Evolutionary conservation across 1,140 invertebrate genomes (phyloP).

Genomic region (Psilanteris sp.): DNA sequence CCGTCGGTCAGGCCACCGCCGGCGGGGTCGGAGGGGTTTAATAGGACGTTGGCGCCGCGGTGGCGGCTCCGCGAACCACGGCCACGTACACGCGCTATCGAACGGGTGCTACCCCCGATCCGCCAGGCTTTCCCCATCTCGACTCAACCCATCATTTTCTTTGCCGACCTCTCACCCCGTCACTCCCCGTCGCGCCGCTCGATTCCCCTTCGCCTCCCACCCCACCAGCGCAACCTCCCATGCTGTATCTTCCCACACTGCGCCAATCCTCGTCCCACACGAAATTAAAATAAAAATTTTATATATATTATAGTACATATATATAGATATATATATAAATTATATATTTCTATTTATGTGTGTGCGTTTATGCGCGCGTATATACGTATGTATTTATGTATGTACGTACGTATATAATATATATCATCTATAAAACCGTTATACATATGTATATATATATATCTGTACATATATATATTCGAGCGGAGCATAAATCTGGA

Average conservation of each 20-base stretch:
- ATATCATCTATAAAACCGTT: too few species aligned
- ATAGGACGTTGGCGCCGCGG: conserved; percentile 76
- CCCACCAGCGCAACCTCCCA: conserved; percentile 45
- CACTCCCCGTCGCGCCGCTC: conserved; percentile 13
- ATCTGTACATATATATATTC: too few species aligned
- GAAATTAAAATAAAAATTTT: conserved; percentile 54
- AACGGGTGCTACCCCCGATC: conserved; percentile 73
- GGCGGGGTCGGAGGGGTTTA: conserved; percentile 60
- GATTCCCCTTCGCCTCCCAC: conserved; percentile 30
- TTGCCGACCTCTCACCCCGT: conserved; percentile 38
- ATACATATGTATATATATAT: too few species aligned
- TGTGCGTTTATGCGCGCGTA: too few species aligned
- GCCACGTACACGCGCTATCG: conserved; percentile 79
- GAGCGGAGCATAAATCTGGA: background rate
- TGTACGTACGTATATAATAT: too few species aligned
- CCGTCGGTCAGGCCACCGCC: conserved; percentile 13
- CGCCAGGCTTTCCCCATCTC: conserved; percentile 54
- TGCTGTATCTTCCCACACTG: conserved; percentile 52
- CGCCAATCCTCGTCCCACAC: conserved; percentile 65
- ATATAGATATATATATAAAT: conserved; percentile 11
- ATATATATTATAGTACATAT: conserved; percentile 42
- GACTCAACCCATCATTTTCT: conserved; percentile 63
- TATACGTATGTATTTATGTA: conserved; percentile 13
- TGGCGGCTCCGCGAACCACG: conserved; percentile 74
- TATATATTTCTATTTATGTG: conserved; percentile 11